Base-by-base conservation (phyloP, 2,113 vertebrate species). In the Gymnorhina tibicen region DNA sequence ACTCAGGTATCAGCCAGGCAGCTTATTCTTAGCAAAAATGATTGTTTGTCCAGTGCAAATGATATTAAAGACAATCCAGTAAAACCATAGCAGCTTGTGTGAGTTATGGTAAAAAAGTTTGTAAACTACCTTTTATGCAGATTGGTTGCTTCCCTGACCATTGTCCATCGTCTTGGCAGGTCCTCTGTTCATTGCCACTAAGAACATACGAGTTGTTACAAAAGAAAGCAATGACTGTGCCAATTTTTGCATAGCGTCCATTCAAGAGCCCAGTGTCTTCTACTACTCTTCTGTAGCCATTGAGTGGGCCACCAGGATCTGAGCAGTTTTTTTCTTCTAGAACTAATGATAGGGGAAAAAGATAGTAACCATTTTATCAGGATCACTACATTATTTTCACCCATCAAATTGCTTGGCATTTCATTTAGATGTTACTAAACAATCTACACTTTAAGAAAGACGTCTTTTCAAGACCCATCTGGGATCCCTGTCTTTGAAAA, bases 71-170 rank as follows among this genome's bases (percentile, higher is more conserved):
- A 79, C 75, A 69, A 20, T 67, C 32, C 60, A 46, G 18, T 56
- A 68, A 91, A 87, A 84, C 27, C 44, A 81, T 15, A 88, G 39
- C 46, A 56, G 15, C 13, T 41, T 89, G 72, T 32, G 16, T n/a
- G 49, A 85, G 32, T 67, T 77, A 47, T 30, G 41, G 47, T 44
- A 81, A 77, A 69, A 81, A 88, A 62, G 59, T 35, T 24, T 19
- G 6, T 58, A 59, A 91, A 50, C 75, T 98, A 99, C 99, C 99
- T 99, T 98, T 99, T 85, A 98, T 98, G 97, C 99, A 99, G 89
- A 98, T 96, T 50, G 99, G 99, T 85, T 98, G 97, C 75, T 98
- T 98, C 73, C 99, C 99, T 80, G 99, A 99, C 99, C 99, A 99
- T 79, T 98, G 98, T 95, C 98, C 99, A 89, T 98, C 97, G 0